Conservation (phyloP, 2,797 vertebrate species). For the Lacerta bilineata region DNA sequence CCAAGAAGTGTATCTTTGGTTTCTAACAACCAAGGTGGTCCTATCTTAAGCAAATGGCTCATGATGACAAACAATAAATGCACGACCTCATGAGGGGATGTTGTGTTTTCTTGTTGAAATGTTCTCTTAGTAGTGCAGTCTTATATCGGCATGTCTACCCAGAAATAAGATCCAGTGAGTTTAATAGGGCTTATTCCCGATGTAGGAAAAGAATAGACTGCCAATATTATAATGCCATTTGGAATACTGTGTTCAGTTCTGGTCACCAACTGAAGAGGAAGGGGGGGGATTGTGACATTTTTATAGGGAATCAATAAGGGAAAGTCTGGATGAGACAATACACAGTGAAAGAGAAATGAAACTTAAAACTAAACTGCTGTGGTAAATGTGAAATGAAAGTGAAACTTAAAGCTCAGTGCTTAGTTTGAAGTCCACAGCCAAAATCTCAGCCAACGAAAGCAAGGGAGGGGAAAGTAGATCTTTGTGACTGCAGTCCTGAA, state of each 20-base stretch:
- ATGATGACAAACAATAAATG: background rate
- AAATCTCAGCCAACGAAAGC: background rate
- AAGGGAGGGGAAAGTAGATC: background rate
- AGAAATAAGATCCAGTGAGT: no score
- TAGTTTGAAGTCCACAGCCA: background rate
- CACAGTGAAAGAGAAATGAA: constrained; percentile 72
- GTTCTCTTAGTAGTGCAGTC: background rate
- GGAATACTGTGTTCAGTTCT: no score
- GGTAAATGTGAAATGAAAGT: constrained; percentile 76
- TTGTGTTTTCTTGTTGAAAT: background rate
- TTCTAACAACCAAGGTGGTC: background rate
- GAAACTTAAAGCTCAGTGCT: constrained; percentile 60
- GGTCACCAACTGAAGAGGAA: background rate
- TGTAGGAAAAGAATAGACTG: no score
- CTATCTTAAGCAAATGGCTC: background rate
- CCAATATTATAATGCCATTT: no score
- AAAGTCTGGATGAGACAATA: constrained; percentile 25
- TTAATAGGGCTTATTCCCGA: no score
- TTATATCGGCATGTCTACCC: no score
- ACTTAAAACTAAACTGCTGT: constrained; percentile 35
- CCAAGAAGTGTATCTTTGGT: background rate
- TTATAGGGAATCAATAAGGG: constrained; percentile 19
- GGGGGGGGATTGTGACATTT: background rate
- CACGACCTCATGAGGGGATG: no score
- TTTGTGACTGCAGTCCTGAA: background rate